These are phyloP conservation scores for Adelphocoris suturalis DNA, from an alignment of 2,888 invertebrate species.

Conservation along the genomic window DNA sequence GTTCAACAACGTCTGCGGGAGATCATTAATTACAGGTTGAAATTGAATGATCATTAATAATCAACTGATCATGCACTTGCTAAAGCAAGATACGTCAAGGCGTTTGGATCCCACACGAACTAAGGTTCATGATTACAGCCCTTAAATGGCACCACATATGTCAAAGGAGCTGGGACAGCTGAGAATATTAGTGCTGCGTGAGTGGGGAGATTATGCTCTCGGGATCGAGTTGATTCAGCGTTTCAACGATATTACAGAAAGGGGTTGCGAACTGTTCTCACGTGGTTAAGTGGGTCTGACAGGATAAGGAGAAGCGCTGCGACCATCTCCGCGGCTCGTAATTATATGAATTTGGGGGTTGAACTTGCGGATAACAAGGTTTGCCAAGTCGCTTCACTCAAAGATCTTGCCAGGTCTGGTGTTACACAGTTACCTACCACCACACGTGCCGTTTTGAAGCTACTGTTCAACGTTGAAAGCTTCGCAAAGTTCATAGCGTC, in stretches of 20 bases:
- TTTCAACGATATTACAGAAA: not conserved
- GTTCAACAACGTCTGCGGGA: too few relatives aligned
- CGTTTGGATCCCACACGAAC: not conserved
- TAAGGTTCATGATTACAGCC: not conserved
- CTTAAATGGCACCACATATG: not conserved
- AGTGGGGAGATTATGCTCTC: not conserved
- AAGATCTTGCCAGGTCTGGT: not conserved
- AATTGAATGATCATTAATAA: too few relatives aligned
- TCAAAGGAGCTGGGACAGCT: not conserved
- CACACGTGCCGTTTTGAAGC: not conserved
- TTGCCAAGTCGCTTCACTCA: slow-evolving; percentile 45
- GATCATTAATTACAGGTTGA: too few relatives aligned
- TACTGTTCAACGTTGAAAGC: not conserved
- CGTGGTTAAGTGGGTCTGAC: not conserved
- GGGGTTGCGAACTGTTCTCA: not conserved
- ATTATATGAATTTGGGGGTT: slow-evolving; percentile 35
- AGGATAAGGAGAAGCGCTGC: not conserved
- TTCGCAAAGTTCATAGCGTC: not conserved
- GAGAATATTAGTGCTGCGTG: not conserved
- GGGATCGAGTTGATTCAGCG: not conserved
- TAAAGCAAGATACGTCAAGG: too few relatives aligned
- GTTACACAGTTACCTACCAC: not conserved
- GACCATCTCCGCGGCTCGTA: not conserved
- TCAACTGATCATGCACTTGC: too few relatives aligned
- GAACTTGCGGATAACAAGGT: slow-evolving; percentile 36